These are phyloP conservation scores for Megalurothrips usitatus DNA, from an alignment of 2,888 invertebrate genomes.

Conservation along the genomic window DNA sequence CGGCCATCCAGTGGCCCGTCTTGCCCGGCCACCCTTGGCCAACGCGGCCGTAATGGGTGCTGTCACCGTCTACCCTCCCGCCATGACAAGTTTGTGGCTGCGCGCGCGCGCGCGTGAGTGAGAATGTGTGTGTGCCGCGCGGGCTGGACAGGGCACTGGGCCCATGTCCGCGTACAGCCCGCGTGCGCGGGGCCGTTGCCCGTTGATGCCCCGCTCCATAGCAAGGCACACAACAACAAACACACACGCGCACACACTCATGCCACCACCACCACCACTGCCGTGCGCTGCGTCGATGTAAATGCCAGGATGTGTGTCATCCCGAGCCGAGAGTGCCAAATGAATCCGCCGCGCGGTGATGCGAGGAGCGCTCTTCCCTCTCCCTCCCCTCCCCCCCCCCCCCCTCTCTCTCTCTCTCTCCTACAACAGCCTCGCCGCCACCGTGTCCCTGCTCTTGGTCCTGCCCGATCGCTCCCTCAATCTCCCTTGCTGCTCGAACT, in stretches of 20 bases:
- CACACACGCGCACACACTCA: too few species aligned
- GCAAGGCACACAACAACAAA: too few species aligned
- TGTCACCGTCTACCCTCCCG: neutral
- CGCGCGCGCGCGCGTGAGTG: too few species aligned
- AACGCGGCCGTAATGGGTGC: neutral
- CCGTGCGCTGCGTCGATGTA: too few species aligned
- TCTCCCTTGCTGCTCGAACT: neutral
- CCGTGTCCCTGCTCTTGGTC: neutral
- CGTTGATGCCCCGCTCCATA: too few species aligned
- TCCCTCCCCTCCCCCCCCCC: neutral
- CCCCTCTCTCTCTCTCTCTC: neutral
- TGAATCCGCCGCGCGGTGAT: neutral
- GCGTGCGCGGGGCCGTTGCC: too few species aligned
- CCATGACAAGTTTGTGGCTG: neutral
- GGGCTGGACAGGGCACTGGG: too few species aligned
- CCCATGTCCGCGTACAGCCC: too few species aligned
- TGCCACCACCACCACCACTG: too few species aligned
- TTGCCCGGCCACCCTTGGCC: neutral
- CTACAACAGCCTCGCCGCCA: neutral
- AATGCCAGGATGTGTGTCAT: too few species aligned
- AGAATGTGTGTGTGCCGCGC: too few species aligned
- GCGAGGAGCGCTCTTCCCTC: neutral
- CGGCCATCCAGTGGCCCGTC: neutral
- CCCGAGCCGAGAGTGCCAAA: too few species aligned
- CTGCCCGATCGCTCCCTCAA: neutral